These are phyloP conservation scores for Trichechus manatus DNA, from an alignment of 2,113 vertebrate species.

Conservation along the genomic window DNA sequence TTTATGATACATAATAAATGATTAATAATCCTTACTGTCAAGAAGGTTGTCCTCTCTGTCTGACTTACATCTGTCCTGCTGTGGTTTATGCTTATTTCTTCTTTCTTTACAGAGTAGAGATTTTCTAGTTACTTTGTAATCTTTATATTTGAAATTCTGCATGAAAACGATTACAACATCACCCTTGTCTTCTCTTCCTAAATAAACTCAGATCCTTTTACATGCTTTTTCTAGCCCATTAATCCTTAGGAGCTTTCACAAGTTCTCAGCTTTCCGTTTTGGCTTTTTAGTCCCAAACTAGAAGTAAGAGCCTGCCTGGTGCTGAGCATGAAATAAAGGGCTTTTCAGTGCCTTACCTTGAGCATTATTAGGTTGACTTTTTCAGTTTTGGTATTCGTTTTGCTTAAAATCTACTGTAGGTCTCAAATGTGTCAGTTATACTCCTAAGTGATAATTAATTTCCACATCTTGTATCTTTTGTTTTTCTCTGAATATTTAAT, in stretches of 20 bases:
- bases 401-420: background rate
- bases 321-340: background rate
- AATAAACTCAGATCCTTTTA: background rate
- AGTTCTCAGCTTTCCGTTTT: conserved; percentile 22
- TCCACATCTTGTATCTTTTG: background rate
- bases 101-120: conserved; percentile 23
- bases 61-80: background rate
- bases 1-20: background rate
- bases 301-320: background rate
- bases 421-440: conserved; percentile 9
- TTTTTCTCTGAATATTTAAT: conserved; percentile 29
- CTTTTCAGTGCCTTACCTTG: background rate
- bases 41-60: background rate
- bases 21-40: conserved; percentile 25
- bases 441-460: background rate
- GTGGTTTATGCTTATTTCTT: background rate
- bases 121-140: conserved; percentile 47
- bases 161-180: background rate
- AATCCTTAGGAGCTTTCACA: background rate
- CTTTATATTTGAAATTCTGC: conserved; percentile 3
- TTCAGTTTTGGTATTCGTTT: conserved; percentile 18
- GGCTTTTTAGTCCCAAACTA: background rate
- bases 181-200: conserved; percentile 21
- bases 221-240: background rate
- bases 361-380: background rate